A percentile compares a stretch with the other conserved stretches of the same genome.
These are phyloP conservation scores for Zaprionus nigranus DNA, from an alignment of 1,140 invertebrate species.

Conservation along the genomic window DNA sequence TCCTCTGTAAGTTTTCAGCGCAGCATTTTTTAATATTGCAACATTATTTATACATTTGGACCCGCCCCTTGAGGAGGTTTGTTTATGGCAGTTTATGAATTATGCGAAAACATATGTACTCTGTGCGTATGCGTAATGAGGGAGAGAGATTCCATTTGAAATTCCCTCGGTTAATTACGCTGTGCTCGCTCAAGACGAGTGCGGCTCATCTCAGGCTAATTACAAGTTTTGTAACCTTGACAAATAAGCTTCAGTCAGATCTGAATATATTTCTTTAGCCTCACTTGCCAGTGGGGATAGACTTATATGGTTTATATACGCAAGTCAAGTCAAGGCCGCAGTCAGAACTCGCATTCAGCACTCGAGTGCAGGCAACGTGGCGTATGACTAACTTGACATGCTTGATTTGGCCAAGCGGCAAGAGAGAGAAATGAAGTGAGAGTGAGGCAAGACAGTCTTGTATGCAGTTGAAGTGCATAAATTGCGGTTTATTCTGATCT, in stretches of 20 bases:
- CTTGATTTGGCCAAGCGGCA: slow-evolving; percentile 44
- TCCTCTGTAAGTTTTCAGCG: slow-evolving; percentile 40
- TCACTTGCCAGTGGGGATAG: neutral
- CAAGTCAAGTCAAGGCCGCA: neutral
- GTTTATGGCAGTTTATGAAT: slow-evolving; percentile 45
- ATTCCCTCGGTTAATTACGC: slow-evolving; percentile 2
- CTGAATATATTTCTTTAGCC: neutral
- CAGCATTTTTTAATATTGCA: slow-evolving; percentile 69
- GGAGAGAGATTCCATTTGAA: slow-evolving; percentile 14
- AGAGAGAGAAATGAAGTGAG: neutral
- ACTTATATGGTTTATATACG: neutral
- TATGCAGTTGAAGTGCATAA: neutral
- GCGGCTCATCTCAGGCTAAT: neutral
- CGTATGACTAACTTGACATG: slow-evolving; percentile 66
- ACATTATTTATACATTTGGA: slow-evolving; percentile 65
- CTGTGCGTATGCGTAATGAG: neutral
- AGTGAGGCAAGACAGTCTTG: neutral
- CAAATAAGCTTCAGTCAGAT: neutral
- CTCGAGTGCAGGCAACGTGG: slow-evolving; percentile 29
- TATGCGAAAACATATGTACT: slow-evolving; percentile 25
- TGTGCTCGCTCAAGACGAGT: neutral
- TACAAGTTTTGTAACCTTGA: slow-evolving; percentile 14
- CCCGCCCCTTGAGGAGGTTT: slow-evolving; percentile 7
- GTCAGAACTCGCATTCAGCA: neutral
- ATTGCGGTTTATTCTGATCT: neutral